A percentile compares a stretch with the other conserved stretches of the same genome.
Conservation (phyloP, 1,140 invertebrate genomes). For the Eumaeus atala region DNA sequence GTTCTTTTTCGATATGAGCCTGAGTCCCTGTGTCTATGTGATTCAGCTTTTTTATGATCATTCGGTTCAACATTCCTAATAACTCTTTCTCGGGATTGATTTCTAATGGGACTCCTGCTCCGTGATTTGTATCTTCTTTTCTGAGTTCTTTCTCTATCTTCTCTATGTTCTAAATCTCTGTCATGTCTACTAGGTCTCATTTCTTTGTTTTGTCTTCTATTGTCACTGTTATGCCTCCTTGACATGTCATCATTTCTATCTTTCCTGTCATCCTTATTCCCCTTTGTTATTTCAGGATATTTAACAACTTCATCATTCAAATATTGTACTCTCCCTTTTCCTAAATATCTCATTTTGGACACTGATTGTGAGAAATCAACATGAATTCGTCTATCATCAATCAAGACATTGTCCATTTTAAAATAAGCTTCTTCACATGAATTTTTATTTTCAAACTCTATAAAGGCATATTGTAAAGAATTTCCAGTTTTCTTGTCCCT, state of each 20-base stretch:
- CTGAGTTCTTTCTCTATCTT: slow-evolving; percentile 22
- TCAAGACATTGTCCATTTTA: slow-evolving; percentile 99
- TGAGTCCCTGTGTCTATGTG: slow-evolving; percentile 6
- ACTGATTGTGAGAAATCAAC: slow-evolving; percentile 99
- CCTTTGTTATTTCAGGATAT: slow-evolving; percentile 26
- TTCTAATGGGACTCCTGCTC: slow-evolving; percentile 24
- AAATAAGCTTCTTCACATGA: slow-evolving; percentile 99
- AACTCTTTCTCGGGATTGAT: slow-evolving; percentile 15
- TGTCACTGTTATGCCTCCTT: not conserved
- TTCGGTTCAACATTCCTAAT: slow-evolving; percentile 15
- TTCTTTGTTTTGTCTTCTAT: slow-evolving; percentile 4
- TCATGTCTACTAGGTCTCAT: slow-evolving; percentile 21
- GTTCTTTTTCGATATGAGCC: too few relatives aligned
- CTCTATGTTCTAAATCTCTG: slow-evolving; percentile 19
- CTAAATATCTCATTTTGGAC: slow-evolving; percentile 91
- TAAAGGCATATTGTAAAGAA: slow-evolving; percentile 99
- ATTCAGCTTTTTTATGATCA: slow-evolving; percentile 11
- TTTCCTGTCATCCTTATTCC: slow-evolving; percentile 9
- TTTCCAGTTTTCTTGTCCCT: slow-evolving; percentile 94
- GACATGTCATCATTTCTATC: slow-evolving; percentile 11
- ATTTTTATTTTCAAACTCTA: slow-evolving; percentile 96
- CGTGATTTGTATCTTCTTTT: slow-evolving; percentile 19
- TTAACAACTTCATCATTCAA: slow-evolving; percentile 36
- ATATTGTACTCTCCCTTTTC: slow-evolving; percentile 83
- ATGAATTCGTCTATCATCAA: slow-evolving; percentile 98